phyloP scores from a whole-genome alignment of 2,113 vertebrate genomes.

The Mus pahari region DNA sequence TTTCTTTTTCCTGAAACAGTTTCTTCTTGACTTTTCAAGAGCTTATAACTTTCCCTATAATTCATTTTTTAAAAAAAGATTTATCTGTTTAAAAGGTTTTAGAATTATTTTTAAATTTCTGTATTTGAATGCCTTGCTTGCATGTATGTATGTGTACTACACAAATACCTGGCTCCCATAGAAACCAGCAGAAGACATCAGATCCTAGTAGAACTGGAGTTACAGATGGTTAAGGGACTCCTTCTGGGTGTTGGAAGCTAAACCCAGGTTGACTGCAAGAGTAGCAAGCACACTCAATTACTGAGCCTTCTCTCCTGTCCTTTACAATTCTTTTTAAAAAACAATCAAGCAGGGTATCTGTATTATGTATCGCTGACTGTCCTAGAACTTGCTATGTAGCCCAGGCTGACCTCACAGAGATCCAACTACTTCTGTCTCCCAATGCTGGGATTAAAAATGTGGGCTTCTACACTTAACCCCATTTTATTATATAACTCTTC shows the following conservation, averaged over 20 bases:
- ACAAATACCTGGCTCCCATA: background rate
- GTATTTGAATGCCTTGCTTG: background rate
- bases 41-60: background rate
- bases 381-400: background rate
- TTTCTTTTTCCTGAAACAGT: conserved; percentile 30
- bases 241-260: background rate
- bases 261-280: background rate
- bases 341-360: background rate
- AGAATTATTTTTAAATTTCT: background rate
- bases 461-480: background rate
- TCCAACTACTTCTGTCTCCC: background rate
- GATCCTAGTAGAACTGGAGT: background rate
- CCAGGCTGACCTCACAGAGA: background rate
- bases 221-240: background rate
- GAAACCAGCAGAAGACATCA: background rate
- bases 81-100: background rate
- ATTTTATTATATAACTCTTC: background rate
- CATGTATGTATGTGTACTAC: no score
- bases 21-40: background rate
- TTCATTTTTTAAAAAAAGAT: background rate
- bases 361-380: background rate
- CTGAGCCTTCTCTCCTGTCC: background rate
- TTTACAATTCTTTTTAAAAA: background rate
- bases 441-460: background rate
- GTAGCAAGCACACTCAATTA: background rate